These are phyloP conservation scores for Lamellibrachia satsuma DNA, from an alignment of 2,888 invertebrate species.

Conservation along the genomic window DNA sequence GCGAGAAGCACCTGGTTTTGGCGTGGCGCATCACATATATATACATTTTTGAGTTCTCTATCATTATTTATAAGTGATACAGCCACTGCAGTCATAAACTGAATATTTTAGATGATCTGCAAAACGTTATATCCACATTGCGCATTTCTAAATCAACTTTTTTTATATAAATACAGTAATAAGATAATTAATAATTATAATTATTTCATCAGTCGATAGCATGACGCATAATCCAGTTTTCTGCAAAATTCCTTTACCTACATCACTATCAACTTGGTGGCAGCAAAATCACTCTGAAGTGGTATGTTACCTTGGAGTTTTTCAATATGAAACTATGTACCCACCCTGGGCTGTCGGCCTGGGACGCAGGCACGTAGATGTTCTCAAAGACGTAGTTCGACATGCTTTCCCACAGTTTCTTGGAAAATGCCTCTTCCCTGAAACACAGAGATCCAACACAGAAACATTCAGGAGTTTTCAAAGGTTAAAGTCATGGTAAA, in stretches of 20 bases:
- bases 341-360: constrained; percentile 72
- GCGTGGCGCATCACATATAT: too few relatives aligned
- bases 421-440: constrained; percentile 79
- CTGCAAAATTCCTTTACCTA: too few relatives aligned
- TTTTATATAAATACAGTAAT: too few relatives aligned
- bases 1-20: too few relatives aligned
- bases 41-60: too few relatives aligned
- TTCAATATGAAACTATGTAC: constrained; percentile 26
- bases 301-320: not conserved
- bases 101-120: not conserved
- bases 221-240: too few relatives aligned
- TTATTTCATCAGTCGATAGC: too few relatives aligned
- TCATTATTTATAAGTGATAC: too few relatives aligned
- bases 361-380: constrained; percentile 93
- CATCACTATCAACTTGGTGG: too few relatives aligned
- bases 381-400: constrained; percentile 80
- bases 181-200: too few relatives aligned
- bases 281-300: not conserved
- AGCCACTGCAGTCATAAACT: not conserved
- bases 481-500: not conserved
- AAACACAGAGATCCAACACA: constrained; percentile 20
- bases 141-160: too few relatives aligned
- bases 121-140: too few relatives aligned
- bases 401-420: constrained; percentile 70
- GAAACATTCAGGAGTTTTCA: not conserved